Percentiles rank a stretch among this genome's conserved stretches.
Evolutionary conservation across 2,888 invertebrate species (phyloP).

Genomic region (Cantharis flavilabris): DNA sequence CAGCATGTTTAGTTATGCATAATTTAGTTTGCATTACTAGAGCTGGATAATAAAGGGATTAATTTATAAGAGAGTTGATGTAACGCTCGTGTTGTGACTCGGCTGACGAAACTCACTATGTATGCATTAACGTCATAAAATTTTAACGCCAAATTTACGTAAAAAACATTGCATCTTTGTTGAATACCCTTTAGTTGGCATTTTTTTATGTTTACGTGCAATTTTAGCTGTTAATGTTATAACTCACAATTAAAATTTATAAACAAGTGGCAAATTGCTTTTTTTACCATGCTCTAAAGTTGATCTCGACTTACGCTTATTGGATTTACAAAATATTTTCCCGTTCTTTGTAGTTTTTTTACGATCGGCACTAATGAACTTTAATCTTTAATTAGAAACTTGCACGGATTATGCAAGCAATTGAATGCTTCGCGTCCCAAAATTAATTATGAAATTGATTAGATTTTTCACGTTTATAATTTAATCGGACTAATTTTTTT

Average conservation of each 20-base stretch:
- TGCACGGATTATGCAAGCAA: background rate
- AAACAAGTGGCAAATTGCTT: conserved; percentile 9
- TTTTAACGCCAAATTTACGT: conserved; percentile 13
- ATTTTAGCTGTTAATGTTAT: conserved; percentile 1
- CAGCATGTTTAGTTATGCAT: conserved; percentile 15
- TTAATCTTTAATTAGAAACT: background rate
- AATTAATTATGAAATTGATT: background rate
- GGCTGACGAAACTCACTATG: conserved; percentile 18
- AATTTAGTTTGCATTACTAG: conserved; percentile 18
- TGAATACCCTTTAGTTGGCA: conserved; percentile 2
- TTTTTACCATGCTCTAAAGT: conserved; percentile 1
- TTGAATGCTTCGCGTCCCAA: background rate
- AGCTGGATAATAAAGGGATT: conserved; percentile 22
- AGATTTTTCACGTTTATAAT: background rate
- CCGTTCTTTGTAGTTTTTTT: background rate
- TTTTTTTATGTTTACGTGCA: background rate
- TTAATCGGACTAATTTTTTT: background rate
- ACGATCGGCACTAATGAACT: background rate
- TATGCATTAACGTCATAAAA: conserved; percentile 16
- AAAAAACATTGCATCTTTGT: conserved; percentile 10
- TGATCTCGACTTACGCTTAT: background rate
- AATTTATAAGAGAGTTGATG: conserved; percentile 24
- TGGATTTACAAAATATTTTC: background rate
- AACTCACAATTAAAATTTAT: conserved; percentile 15
- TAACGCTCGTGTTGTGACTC: conserved; percentile 10